Evolutionary conservation across 2,113 vertebrate genomes (phyloP), one percentile per base, ranked within the genome.

Genomic region (Gulo gulo): DNA sequence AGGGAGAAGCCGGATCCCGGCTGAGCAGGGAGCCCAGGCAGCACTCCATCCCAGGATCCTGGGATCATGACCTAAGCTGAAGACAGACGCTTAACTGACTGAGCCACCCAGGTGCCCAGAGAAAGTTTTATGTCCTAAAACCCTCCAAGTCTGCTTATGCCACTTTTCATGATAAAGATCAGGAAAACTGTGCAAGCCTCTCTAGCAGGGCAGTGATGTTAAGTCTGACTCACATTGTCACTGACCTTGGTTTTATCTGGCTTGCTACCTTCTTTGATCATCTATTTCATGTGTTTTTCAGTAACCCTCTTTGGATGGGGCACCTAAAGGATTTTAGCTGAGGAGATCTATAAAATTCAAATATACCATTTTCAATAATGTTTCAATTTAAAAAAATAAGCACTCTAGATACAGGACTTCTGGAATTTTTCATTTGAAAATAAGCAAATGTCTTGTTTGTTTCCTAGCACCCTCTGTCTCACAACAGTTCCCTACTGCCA

Each of bases 351-450:
- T 55, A 95, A 95, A 82, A 88, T 57, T 57, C 20, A 91, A 91
- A 69, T 31, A 18, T 50, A 83, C 78, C 20, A 69, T 92, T 92
- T 87, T 63, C 5, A 79, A 83, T 87, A 79, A 34, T 4, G 13
- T 78, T 94, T 55, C 11, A 86, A 34, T 76, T 96, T 95, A 88
- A 91, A 74, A 74, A 93, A 69, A 34, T 21, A 95, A 79, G 81
- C 29, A 82, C 21, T 76, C 71, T 76, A 78, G 36, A 93, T 74
- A 89, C 3, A 80, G 55, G 29, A 79, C 55, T 59, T 63, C 73
- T 88, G 29, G n/a, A 83, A 95, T 95, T 88, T 78, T 57, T 88
- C 24, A 90, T 95, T 92, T 92, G 74, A 95, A 94, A 94, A 94
- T 92, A 93, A 95, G 39, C 55, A 80, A 94, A 93, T 74, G 21